Base-by-base conservation (phyloP, 2,797 vertebrate species). In the Leucoraja ocellata region DNA sequence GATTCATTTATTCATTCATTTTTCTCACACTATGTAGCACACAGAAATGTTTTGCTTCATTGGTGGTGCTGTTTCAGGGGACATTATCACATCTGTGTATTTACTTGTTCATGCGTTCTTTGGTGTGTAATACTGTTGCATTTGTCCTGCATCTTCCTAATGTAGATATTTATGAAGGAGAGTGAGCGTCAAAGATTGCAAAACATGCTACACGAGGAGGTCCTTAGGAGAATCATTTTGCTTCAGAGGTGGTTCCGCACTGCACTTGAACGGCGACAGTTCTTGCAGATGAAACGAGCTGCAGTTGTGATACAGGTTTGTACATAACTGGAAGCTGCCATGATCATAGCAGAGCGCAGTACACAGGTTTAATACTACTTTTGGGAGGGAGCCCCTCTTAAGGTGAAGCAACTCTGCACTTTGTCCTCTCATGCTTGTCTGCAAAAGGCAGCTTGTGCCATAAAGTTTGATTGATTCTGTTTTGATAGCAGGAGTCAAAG, bases 91-190 rank as follows among this genome's bases (percentile, higher is more conserved):
- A 88, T 36, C 4, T 88, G 16, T 23, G 14, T 65, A 36, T 21
- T 88, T 88, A 68, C 14, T 88, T 88, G n/a, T 88, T 32, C 61
- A 36, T 68, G 21, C 13, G 4, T 84, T 13, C 71, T 21, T 74
- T 21, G 6, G 5, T 74, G 18, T 74, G 71, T 23, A 74, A 21
- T 65, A 14, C 1, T 88, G 61, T 88, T 63, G 13, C 88, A 92
- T 93, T 93, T 84, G 78, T 54, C 46, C 16, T 58, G 93, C 93
- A 54, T 94, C 94, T 90, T 73, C 7, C 95, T 94, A 93, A 93
- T 93, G 76, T 95, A 99, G 99, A 98, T 99, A 94, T 99, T 99
- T 93, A 46, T 99, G 94, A 98, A 97, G 94, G 99, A 99, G 93
- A 96, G 95, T 8, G 98, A 97, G 93, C 96, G 98, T 16, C 98